Base-by-base conservation (phyloP, 2,888 invertebrate genomes). In the Amphipyra berbera region DNA sequence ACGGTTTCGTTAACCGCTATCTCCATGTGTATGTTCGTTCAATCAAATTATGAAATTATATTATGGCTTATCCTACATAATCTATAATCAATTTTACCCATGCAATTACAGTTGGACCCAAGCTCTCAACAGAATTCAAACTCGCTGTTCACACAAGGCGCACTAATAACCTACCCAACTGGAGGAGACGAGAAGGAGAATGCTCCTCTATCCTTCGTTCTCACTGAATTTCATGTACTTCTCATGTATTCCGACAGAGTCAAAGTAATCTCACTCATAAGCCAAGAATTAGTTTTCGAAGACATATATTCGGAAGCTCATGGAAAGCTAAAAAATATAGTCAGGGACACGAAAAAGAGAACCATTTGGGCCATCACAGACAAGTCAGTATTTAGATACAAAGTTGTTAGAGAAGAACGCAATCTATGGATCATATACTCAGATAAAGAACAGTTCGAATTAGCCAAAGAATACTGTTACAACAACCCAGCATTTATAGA, bases 181-280 rank as follows among this genome's bases (percentile, higher is more conserved):
- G 87, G 87, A 64, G 75, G 82, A 72, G 94, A 88, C 75, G 89
- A 93, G 35, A 95, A 90, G 63, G 88, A 92, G 14, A 87, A 88
- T 4, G 92, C 95, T 0, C 97, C 98, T 0, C 92, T 97, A 41
- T 96, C 97, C 0, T 97, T 98, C 82, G 96, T 98, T 1, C 92
- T 98, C 54, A 99, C 99, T 0, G 97, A 99, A 89, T 99, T 98
- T 91, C 99, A 99, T 90, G 97, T 97, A 0, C 90, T 99, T 2
- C 94, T 99, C 10, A 96, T 98, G 75, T 99, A 97, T 88, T 93
- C 96, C 0, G 97, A 98, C 88, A 96, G 97, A 68, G 96, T 99
- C 1, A 97, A 97, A 87, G 98, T 97, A 0, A 95, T 99, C 40
- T 98, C 98, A 61, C 91, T 98, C 5, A 93, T 99, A 9, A 98